Percentiles rank a stretch among this genome's conserved stretches.
Evolutionary conservation across 2,113 vertebrate species (phyloP).

Genomic region (Tretioscincus oriximinensis): DNA sequence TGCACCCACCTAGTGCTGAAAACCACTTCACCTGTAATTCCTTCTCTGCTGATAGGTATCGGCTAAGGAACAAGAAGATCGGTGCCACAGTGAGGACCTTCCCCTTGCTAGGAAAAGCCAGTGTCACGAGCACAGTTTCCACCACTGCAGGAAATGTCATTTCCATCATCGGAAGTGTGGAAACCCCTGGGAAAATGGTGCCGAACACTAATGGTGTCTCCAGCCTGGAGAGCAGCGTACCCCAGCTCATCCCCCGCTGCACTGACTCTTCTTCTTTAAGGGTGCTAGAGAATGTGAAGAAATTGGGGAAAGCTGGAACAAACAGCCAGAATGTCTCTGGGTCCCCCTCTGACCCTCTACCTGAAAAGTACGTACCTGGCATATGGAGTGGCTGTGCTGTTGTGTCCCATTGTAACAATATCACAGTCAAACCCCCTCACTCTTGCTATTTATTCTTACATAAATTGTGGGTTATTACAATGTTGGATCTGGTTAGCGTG

Average conservation of each 20-base stretch:
- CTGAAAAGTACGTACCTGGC: conserved; percentile 82
- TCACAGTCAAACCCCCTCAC: too few relatives aligned
- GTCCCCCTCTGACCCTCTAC: conserved; percentile 74
- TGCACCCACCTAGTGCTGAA: neutral
- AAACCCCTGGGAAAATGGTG: conserved; percentile 78
- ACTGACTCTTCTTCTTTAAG: conserved; percentile 72
- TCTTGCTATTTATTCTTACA: too few relatives aligned
- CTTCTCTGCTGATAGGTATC: conserved; percentile 75
- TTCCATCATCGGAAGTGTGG: conserved; percentile 79
- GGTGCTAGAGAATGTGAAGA: conserved; percentile 82
- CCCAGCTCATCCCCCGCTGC: conserved; percentile 86
- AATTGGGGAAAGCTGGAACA: conserved; percentile 72
- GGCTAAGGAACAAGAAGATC: conserved; percentile 95
- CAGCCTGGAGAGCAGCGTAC: conserved; percentile 74
- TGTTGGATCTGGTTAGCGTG: too few relatives aligned
- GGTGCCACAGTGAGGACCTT: conserved; percentile 81
- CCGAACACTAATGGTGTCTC: conserved; percentile 74
- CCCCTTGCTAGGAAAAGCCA: conserved; percentile 83
- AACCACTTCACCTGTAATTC: neutral
- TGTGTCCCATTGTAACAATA: too few relatives aligned
- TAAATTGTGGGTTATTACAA: too few relatives aligned
- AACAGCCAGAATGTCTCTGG: conserved; percentile 73
- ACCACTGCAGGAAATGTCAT: conserved; percentile 76
- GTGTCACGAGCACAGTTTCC: conserved; percentile 72
- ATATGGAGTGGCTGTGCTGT: too few relatives aligned